These are phyloP conservation scores for Anaspis maculata DNA, from an alignment of 2,888 invertebrate genomes.

Conservation along the genomic window DNA sequence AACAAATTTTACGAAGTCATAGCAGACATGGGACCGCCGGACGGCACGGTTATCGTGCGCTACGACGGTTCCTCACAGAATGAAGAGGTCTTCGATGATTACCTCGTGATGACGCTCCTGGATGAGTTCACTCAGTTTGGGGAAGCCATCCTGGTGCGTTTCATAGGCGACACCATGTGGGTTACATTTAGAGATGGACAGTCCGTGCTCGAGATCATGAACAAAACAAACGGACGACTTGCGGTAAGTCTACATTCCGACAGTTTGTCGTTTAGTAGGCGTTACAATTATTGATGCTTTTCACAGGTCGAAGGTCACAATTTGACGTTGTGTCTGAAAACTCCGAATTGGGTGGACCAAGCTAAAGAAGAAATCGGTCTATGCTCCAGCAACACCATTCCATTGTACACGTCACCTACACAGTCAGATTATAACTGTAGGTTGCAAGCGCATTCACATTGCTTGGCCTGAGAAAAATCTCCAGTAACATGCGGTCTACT, in stretches of 20 bases:
- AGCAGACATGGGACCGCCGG: slow-evolving; percentile 84
- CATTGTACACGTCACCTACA: slow-evolving; percentile 48
- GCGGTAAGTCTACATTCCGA: slow-evolving; percentile 2
- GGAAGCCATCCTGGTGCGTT: slow-evolving; percentile 83
- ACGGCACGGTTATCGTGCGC: slow-evolving; percentile 81
- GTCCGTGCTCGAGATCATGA: slow-evolving; percentile 67
- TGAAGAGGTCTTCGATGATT: slow-evolving; percentile 67
- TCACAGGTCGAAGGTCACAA: slow-evolving; percentile 58
- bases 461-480: no score
- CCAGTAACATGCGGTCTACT: no score
- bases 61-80: slow-evolving; percentile 26
- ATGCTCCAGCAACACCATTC: slow-evolving; percentile 77
- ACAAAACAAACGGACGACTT: slow-evolving; percentile 26
- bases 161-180: slow-evolving; percentile 84
- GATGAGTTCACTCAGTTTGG: slow-evolving; percentile 78
- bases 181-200: slow-evolving; percentile 88
- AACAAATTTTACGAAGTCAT: slow-evolving; percentile 73
- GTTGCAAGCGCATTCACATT: no score
- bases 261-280: no score
- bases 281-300: no score
- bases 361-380: slow-evolving; percentile 76
- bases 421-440: slow-evolving; percentile 41
- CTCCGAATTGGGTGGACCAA: slow-evolving; percentile 76
- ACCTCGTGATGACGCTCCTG: slow-evolving; percentile 68
- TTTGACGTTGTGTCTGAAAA: slow-evolving; percentile 67